Evolutionary conservation across 2,888 invertebrate genomes (phyloP).

Genomic region (Melipona bicolor): DNA sequence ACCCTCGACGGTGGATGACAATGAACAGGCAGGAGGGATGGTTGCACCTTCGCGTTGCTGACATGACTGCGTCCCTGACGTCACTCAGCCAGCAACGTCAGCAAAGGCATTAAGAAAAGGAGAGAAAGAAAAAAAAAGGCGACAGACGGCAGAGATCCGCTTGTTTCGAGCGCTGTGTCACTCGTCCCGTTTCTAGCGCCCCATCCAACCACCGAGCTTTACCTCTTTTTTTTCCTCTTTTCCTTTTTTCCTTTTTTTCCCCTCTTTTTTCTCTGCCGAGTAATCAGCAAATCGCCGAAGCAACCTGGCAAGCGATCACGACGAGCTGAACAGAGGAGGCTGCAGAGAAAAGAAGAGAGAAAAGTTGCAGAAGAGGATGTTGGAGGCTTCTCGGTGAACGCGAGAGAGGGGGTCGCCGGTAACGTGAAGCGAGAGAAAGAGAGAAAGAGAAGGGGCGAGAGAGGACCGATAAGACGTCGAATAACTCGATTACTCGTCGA

Average conservation of each 20-base stretch:
- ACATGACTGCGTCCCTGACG: slow-evolving; percentile 57
- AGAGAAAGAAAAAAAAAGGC: slow-evolving; percentile 36
- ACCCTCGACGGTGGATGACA: slow-evolving; percentile 36
- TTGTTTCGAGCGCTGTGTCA: slow-evolving; percentile 63
- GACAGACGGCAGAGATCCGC: slow-evolving; percentile 46
- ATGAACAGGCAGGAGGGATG: slow-evolving; percentile 30
- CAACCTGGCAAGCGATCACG: slow-evolving; percentile 74
- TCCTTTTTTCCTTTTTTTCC: no score
- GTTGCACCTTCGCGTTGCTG: slow-evolving; percentile 48
- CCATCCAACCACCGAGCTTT: slow-evolving; percentile 22
- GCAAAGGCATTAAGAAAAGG: slow-evolving; percentile 35
- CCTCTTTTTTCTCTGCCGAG: slow-evolving; percentile 49
- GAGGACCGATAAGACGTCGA: slow-evolving; percentile 76
- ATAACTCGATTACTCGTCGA: slow-evolving; percentile 80
- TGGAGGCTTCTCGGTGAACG: slow-evolving; percentile 7
- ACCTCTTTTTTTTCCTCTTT: slow-evolving; percentile 18
- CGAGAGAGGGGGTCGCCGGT: slow-evolving; percentile 25
- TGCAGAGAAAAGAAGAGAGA: slow-evolving; percentile 15
- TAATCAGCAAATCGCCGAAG: slow-evolving; percentile 81
- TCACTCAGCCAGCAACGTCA: slow-evolving; percentile 58
- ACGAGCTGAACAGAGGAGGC: slow-evolving; percentile 38
- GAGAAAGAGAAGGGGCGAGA: slow-evolving; percentile 37
- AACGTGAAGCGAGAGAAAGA: slow-evolving; percentile 55
- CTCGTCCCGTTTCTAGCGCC: slow-evolving; percentile 45
- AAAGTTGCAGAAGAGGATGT: background rate